Conservation (phyloP, 1,140 invertebrate genomes). For the Apis florea region DNA sequence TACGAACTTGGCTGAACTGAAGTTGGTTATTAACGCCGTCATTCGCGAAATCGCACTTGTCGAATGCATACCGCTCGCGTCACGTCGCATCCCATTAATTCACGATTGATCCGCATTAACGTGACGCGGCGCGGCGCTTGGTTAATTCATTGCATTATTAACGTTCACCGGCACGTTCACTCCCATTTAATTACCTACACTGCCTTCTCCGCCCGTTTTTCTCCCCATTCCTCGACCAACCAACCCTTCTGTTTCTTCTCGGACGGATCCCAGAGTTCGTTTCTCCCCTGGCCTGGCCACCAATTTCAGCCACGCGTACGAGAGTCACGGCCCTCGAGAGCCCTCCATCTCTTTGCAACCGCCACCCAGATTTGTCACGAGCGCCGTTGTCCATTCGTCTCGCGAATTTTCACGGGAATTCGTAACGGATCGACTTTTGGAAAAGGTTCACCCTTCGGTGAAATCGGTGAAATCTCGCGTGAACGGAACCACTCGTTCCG, state of each 20-base stretch:
- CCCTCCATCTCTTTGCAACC: constrained; percentile 36
- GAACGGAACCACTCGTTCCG: too few species aligned
- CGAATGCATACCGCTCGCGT: neutral
- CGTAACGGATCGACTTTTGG: neutral
- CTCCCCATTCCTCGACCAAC: neutral
- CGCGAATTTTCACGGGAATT: neutral
- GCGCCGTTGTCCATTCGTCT: constrained; percentile 15
- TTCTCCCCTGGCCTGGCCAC: neutral
- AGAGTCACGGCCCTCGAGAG: constrained; percentile 9
- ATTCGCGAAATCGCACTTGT: constrained; percentile 7
- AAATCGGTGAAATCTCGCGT: neutral
- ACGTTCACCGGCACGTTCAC: neutral
- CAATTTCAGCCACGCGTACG: neutral
- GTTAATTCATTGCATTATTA: constrained; percentile 35
- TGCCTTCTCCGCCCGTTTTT: neutral
- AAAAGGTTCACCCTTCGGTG: too few species aligned
- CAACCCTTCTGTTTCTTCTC: too few species aligned
- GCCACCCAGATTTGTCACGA: constrained; percentile 51
- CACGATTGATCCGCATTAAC: constrained; percentile 43
- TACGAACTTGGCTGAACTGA: neutral
- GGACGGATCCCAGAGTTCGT: too few species aligned
- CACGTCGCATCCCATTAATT: constrained; percentile 17
- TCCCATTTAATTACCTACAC: constrained; percentile 23
- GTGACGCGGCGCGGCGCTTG: neutral
- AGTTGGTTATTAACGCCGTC: neutral